phyloP scores from a whole-genome alignment of 37 sponge, comb jelly and placozoan genomes.

The Halichondria panicea region DNA sequence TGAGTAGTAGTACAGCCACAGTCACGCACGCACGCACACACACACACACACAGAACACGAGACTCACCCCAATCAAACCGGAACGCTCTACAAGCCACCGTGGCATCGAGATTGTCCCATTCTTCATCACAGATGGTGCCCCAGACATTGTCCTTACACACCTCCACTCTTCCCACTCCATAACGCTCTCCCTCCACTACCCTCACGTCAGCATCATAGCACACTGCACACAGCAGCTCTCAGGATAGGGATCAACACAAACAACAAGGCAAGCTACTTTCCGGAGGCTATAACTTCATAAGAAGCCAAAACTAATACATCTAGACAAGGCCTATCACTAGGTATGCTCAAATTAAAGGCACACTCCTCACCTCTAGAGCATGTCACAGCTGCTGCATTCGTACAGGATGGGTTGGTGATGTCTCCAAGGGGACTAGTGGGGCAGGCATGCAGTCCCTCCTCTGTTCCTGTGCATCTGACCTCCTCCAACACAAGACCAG shows the following conservation, averaged over 20 bases:
- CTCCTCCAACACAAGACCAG: neutral
- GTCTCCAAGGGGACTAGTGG: neutral
- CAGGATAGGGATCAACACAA: too few species aligned
- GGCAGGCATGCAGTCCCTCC: neutral
- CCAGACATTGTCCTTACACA: constrained; percentile 16
- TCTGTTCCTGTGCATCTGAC: constrained; percentile 20
- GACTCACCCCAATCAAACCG: constrained; percentile 12
- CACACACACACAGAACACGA: neutral
- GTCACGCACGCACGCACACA: too few species aligned
- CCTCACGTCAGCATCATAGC: constrained; percentile 4
- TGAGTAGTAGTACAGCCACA: too few species aligned
- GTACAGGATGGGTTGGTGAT: neutral
- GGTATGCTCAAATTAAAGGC: neutral
- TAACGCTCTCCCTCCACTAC: neutral
- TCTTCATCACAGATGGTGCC: constrained; percentile 32
- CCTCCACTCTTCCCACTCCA: constrained; percentile 22
- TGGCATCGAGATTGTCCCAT: constrained; percentile 19
- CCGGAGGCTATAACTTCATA: too few species aligned
- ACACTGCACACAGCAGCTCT: too few species aligned
- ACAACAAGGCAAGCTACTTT: too few species aligned
- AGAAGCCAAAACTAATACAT: neutral
- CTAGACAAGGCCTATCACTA: too few species aligned
- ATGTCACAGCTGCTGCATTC: constrained; percentile 8
- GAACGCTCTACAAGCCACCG: neutral
- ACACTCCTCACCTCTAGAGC: constrained; percentile 1